A percentile compares a stretch with the other conserved stretches of the same genome.
Evolutionary conservation across 2,888 invertebrate species (phyloP).

Genomic region (Erebia ligea): DNA sequence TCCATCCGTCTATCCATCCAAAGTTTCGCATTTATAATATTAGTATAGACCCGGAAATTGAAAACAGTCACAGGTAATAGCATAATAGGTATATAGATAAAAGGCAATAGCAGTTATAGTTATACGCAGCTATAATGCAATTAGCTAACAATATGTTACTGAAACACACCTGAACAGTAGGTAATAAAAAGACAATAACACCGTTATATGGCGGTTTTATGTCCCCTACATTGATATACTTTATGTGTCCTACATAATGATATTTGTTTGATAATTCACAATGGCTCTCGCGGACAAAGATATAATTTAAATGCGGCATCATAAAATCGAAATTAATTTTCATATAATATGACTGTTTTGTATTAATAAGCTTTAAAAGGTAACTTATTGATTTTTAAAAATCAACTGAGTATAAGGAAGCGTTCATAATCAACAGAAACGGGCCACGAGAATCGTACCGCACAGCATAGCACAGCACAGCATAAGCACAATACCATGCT

Average conservation of each 20-base stretch:
- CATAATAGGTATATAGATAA: neutral
- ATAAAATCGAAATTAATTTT: neutral
- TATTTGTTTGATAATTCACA: conserved; percentile 11
- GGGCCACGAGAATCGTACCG: no score
- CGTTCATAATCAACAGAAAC: no score
- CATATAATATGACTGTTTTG: neutral
- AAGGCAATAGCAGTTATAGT: neutral
- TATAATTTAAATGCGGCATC: conserved; percentile 4
- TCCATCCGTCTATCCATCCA: no score
- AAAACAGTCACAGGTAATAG: neutral
- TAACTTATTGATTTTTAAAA: no score
- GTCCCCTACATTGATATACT: conserved; percentile 8
- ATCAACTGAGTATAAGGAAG: no score
- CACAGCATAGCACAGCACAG: no score
- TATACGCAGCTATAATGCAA: neutral
- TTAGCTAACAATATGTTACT: conserved; percentile 1
- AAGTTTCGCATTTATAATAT: neutral
- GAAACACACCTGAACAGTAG: conserved; percentile 1
- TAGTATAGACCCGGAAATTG: neutral
- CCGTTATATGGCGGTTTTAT: conserved; percentile 6
- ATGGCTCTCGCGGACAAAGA: neutral
- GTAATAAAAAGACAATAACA: conserved; percentile 11
- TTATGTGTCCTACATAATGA: conserved; percentile 1
- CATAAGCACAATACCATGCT: no score
- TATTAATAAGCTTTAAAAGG: no score